Base-by-base conservation (phyloP, 2,113 vertebrate species). In the Saiga tatarica region DNA sequence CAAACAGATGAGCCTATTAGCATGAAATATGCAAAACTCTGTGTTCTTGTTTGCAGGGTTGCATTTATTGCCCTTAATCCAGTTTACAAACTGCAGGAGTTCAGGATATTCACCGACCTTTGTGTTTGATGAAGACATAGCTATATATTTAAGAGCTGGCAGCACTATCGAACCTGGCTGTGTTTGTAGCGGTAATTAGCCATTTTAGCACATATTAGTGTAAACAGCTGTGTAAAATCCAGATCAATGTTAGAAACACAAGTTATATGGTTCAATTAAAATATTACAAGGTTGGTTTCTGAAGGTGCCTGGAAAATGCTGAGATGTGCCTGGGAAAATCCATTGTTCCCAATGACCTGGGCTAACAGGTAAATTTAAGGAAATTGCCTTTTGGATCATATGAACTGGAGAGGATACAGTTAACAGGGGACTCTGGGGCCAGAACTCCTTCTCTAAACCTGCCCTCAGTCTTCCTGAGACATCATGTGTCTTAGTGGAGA, bases 191-290 rank as follows among this genome's bases (percentile, higher is more conserved):
- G 23, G 97, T 97, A 98, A 98, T 98, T 98, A 97, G 83, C 97
- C 93, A 98, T 99, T 98, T 98, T 97, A 98, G 98, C 4, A 5
- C 96, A 94, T 98, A 95, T 98, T 98, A 98, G 97, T 98, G 96
- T 97, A 98, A 98, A 97, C 94, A 98, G 93, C 94, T 98, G 94
- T 97, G 91, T 93, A 98, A 98, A 99, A 98, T 98, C 95, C 95
- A 93, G 92, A 33, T 95, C 98, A 98, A 82, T 97, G 52, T 59
- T 97, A 95, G 90, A 95, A 97, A 98, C 83, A 97, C 78, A 97
- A 98, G 60, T 97, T 92, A 97, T 96, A 91, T 30, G 14, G 23
- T 97, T 96, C 96, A 98, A 98, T 98, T 98, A 88, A 9, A 98
- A 93, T 96, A 97, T 64, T 96, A 96, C 50, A 95, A 97, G 89